These are phyloP conservation scores for Oreochromis niloticus DNA, from an alignment of 2,113 vertebrate species.

Conservation along the genomic window DNA sequence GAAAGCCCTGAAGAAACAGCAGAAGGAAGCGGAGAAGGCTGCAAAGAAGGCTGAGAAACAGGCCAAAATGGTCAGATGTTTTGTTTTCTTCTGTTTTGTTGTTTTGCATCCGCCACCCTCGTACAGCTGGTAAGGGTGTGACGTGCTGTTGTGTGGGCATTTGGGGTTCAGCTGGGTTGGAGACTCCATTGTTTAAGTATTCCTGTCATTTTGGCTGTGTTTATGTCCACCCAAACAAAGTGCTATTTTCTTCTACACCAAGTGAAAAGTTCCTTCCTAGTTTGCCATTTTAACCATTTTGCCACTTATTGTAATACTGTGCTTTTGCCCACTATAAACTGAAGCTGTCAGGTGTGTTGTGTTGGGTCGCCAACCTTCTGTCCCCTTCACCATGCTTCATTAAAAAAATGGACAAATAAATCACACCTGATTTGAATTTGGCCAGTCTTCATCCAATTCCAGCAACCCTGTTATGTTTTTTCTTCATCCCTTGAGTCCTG, in stretches of 20 bases:
- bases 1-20: conserved; percentile 79
- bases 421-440: neutral
- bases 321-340: neutral
- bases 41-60: conserved; percentile 80
- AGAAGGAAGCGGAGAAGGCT: conserved; percentile 81
- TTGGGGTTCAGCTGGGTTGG: conserved; percentile 24
- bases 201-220: conserved; percentile 65
- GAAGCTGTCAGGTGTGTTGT: neutral
- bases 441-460: neutral
- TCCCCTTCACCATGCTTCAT: neutral
- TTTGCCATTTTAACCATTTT: neutral
- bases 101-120: conserved; percentile 20
- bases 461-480: neutral
- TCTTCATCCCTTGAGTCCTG: neutral
- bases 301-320: neutral
- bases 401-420: neutral
- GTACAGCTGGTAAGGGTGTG: conserved; percentile 51
- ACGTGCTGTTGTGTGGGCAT: conserved; percentile 30
- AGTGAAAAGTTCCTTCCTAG: neutral
- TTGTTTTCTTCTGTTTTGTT: neutral
- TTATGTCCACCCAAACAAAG: conserved; percentile 61
- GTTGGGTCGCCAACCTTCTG: neutral
- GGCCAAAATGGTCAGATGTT: conserved; percentile 70
- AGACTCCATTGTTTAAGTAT: conserved; percentile 65
- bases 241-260: conserved; percentile 34